Evolutionary conservation across 1,140 invertebrate genomes (phyloP).

Genomic region (Sitobion miscanthi): DNA sequence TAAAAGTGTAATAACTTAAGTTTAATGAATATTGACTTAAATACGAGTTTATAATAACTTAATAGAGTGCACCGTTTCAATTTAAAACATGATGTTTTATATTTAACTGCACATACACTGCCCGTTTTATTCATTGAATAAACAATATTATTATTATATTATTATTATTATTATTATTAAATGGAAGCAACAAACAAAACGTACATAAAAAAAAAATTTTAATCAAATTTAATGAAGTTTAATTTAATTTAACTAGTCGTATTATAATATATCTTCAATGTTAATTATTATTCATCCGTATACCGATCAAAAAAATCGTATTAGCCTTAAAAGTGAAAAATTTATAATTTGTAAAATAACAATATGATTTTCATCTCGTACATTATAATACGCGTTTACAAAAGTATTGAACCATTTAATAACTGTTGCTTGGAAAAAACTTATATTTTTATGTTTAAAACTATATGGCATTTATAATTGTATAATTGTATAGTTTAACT

Average conservation of each 20-base stretch:
- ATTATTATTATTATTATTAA: not conserved
- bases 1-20: not conserved
- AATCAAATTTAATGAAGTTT: too few relatives aligned
- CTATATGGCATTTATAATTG: too few relatives aligned
- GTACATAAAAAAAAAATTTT: not conserved
- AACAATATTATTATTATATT: too few relatives aligned
- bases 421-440: not conserved
- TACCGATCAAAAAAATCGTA: not conserved
- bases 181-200: not conserved
- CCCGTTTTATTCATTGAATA: too few relatives aligned
- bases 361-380: not conserved
- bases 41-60: too few relatives aligned
- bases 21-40: too few relatives aligned
- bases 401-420: not conserved
- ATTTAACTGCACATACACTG: not conserved
- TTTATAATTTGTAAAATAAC: not conserved
- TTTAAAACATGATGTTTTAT: not conserved
- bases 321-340: not conserved
- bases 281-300: not conserved
- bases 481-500: too few relatives aligned
- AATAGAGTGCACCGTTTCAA: not conserved
- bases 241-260: too few relatives aligned
- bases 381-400: not conserved
- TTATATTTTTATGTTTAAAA: too few relatives aligned
- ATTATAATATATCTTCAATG: not conserved